Percentiles rank a stretch among this genome's conserved stretches.
These are phyloP conservation scores for Protula sp. DNA, from an alignment of 2,888 invertebrate genomes.

Conservation along the genomic window DNA sequence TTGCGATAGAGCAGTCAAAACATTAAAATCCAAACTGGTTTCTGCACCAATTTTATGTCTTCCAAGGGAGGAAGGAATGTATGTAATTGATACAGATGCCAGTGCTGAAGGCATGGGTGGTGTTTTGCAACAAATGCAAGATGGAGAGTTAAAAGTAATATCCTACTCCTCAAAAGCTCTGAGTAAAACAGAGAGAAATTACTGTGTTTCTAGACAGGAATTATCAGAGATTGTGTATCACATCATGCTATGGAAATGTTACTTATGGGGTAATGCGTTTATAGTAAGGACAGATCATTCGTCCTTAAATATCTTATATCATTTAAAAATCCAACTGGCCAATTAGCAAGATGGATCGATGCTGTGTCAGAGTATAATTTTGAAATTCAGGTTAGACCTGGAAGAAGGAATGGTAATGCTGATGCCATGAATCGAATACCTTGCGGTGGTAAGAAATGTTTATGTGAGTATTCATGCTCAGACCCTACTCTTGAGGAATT, in stretches of 20 bases:
- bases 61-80: not conserved
- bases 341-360: not conserved
- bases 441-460: not conserved
- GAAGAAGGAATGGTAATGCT: not conserved
- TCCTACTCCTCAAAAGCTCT: not conserved
- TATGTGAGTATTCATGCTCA: too few relatives aligned
- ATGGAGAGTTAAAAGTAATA: not conserved
- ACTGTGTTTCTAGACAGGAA: not conserved
- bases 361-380: not conserved
- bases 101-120: not conserved
- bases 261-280: not conserved
- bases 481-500: too few relatives aligned
- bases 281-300: not conserved
- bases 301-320: not conserved
- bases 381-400: not conserved
- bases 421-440: not conserved
- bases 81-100: not conserved
- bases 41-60: not conserved
- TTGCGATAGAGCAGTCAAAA: too few relatives aligned
- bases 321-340: not conserved
- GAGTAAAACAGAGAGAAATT: not conserved
- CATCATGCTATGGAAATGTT: not conserved
- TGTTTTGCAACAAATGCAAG: not conserved
- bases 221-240: not conserved
- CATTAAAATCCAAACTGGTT: too few relatives aligned